A percentile compares a stretch with the other conserved stretches of the same genome.
These are phyloP conservation scores for Corydoras maculifer DNA, from an alignment of 2,113 vertebrate species.

Conservation along the genomic window DNA sequence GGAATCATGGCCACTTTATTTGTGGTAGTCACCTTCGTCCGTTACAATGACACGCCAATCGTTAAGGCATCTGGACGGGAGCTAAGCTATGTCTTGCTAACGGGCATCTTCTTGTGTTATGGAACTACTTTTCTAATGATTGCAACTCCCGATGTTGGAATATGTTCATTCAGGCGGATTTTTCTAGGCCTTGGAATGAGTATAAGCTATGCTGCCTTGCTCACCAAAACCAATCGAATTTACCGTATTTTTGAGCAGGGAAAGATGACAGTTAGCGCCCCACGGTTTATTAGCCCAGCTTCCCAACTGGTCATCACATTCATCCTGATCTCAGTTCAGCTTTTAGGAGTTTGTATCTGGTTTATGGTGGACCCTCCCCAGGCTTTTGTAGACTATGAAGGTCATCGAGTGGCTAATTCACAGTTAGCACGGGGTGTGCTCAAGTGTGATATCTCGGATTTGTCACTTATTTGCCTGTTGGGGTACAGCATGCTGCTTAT, in stretches of 20 bases:
- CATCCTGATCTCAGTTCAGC: conserved; percentile 65
- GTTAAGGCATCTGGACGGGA: conserved; percentile 69
- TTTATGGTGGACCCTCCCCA: conserved; percentile 63
- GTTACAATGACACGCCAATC: conserved; percentile 70
- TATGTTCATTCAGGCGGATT: conserved; percentile 66
- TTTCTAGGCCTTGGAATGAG: conserved; percentile 71
- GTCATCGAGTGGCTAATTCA: conserved; percentile 63
- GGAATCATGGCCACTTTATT: conserved; percentile 69
- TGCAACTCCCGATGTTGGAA: conserved; percentile 61
- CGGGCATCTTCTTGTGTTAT: conserved; percentile 70
- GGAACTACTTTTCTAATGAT: conserved; percentile 72
- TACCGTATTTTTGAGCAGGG: conserved; percentile 72
- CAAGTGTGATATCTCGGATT: conserved; percentile 71
- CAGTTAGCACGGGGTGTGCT: conserved; percentile 61
- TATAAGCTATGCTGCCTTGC: conserved; percentile 68
- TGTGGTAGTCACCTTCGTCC: conserved; percentile 65
- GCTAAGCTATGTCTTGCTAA: conserved; percentile 68
- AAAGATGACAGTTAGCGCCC: conserved; percentile 63
- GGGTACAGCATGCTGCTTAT: conserved; percentile 99
- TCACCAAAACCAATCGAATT: conserved; percentile 72
- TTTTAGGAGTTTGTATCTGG: conserved; percentile 70
- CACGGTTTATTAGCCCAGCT: conserved; percentile 65
- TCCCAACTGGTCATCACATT: conserved; percentile 68
- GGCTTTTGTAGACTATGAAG: conserved; percentile 66
- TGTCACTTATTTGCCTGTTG: conserved; percentile 86